phyloP scores from a whole-genome alignment of 1,140 invertebrate genomes.

The Subanguina moxae region DNA sequence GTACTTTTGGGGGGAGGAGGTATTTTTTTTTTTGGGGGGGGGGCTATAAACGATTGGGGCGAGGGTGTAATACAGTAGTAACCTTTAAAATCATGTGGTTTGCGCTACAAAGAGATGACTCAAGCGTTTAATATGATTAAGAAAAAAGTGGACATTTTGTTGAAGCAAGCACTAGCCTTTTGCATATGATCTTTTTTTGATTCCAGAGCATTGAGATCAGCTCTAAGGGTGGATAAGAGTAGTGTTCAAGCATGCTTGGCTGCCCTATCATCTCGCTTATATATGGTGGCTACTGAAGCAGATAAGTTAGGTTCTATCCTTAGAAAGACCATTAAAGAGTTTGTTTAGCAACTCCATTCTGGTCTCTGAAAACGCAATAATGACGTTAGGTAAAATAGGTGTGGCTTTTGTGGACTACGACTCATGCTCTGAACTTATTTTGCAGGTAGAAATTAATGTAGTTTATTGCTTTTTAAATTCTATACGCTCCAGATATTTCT shows the following conservation, averaged over 20 bases:
- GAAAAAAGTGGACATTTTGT: too few species aligned
- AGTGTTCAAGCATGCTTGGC: constrained; percentile 89
- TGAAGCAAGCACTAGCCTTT: too few species aligned
- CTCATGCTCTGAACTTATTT: constrained; percentile 64
- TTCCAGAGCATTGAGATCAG: constrained; percentile 74
- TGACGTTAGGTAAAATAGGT: constrained; percentile 92
- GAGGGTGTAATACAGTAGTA: too few species aligned
- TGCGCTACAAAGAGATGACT: too few species aligned
- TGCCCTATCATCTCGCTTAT: constrained; percentile 85
- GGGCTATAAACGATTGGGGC: too few species aligned
- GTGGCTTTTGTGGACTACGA: constrained; percentile 83
- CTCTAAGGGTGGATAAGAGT: constrained; percentile 77
- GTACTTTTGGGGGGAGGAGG: too few species aligned
- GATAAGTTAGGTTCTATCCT: constrained; percentile 59
- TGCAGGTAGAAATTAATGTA: constrained; percentile 18
- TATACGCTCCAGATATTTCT: constrained; percentile 96
- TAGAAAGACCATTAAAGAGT: background rate
- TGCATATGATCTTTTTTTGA: too few species aligned
- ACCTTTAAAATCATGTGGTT: too few species aligned
- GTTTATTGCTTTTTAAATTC: constrained; percentile 51
- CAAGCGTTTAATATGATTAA: too few species aligned
- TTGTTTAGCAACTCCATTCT: constrained; percentile 60
- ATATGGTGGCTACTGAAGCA: constrained; percentile 65
- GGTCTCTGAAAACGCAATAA: constrained; percentile 90
- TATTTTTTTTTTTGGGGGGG: too few species aligned